Evolutionary conservation across 1,140 invertebrate species (phyloP), one percentile per base, ranked within the genome.

Genomic region (Trypoxylus dichotomus): DNA sequence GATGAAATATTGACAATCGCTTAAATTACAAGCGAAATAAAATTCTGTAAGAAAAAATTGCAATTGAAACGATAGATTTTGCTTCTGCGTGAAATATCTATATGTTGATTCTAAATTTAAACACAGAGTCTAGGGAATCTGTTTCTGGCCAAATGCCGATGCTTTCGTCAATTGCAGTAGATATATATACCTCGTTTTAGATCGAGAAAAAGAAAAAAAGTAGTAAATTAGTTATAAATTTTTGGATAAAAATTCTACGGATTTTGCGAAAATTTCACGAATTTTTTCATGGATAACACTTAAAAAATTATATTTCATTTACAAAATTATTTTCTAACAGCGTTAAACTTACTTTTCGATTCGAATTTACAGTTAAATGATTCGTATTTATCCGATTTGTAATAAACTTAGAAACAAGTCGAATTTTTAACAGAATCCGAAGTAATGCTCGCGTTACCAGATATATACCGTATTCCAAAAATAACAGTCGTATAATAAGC

Each of bases 101-200:
- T 37, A 42, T 19, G 21, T 73, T 73, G n/a, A n/a, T 73, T 73
- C 84, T 84, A 85, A 83, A 83, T 85, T 80, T 79, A 83, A 81
- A 84, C 81, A 73, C 79, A 78, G 71, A 80, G 84, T 82, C 84
- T 84, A 84, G 83, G 82, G 80, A 82, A 83, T 80, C 79, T 71
- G 79, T 60, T 79, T 78, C 81, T 85, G 83, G 85, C 84, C 79
- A 80, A 77, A 78, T 84, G 84, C 85, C 84, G 82, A 82, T 58
- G 42, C 75, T 83, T 80, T 80, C 82, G 82, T 81, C 81, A 81
- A 81, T 81, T 82, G 82, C 80, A 78, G 73, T 79, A 80, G 78
- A 77, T 80, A 79, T 76, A 77, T 78, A 47, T 47, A 75, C 42
- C 13, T 54, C n/a, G 15, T 24, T 75, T 24, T 32, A 42, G 71